phyloP scores from a whole-genome alignment of 2,797 vertebrate genomes.

The Notolepis coatsorum region DNA sequence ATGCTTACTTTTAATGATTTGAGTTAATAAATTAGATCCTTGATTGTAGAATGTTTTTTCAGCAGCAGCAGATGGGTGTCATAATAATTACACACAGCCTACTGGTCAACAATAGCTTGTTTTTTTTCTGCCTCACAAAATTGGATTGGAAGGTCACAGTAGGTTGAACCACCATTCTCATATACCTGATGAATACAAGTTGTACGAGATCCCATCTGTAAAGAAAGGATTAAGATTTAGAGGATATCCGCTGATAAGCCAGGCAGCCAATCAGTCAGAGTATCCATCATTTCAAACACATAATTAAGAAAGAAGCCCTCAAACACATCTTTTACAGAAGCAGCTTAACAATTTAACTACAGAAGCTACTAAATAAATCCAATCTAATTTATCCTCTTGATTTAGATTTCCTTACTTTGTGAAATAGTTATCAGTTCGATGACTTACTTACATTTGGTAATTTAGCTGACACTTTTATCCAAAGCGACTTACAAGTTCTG shows the following conservation, averaged over 20 bases:
- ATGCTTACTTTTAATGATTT: not conserved
- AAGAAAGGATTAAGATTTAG: constrained; percentile 1
- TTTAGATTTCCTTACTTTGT: too few relatives aligned
- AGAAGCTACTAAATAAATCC: too few relatives aligned
- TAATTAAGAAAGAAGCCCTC: too few relatives aligned
- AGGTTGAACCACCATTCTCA: constrained; percentile 9
- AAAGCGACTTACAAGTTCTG: too few relatives aligned
- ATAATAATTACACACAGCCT: constrained; percentile 8
- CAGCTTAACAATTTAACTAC: too few relatives aligned
- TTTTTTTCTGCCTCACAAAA: constrained; percentile 48
- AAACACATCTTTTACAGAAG: too few relatives aligned
- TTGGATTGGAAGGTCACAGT: constrained; percentile 14
- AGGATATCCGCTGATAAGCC: constrained; percentile 5
- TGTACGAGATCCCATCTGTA: not conserved
- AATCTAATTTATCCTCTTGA: too few relatives aligned
- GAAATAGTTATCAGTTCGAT: too few relatives aligned
- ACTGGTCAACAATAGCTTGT: constrained; percentile 29
- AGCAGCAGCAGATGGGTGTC: constrained; percentile 6
- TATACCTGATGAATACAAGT: constrained; percentile 17
- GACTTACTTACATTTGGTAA: too few relatives aligned
- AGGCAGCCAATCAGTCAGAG: not conserved
- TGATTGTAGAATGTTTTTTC: not conserved
- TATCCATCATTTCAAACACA: constrained; percentile 1
- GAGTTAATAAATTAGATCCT: constrained; percentile 7
- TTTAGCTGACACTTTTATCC: too few relatives aligned